Evolutionary conservation across 2,113 vertebrate genomes (phyloP), one percentile per base, ranked within the genome.

Genomic region (Caloenas nicobarica): DNA sequence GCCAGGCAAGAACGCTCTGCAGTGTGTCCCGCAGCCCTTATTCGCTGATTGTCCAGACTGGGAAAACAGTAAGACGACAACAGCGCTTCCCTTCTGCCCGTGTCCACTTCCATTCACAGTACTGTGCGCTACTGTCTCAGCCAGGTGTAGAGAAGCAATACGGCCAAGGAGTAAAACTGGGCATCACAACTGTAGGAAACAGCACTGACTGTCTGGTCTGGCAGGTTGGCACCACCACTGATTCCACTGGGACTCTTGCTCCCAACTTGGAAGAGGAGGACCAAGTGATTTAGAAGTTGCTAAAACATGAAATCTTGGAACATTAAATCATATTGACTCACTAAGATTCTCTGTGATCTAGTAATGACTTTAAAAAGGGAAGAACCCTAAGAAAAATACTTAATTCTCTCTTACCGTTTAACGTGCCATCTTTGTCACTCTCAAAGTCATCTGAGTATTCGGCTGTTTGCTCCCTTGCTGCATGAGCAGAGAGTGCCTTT

Each of bases 371-470:
- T 61, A 76, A 29, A 72, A 73, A 76, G 10, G 33, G 12, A 80
- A 77, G 24, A 79, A 89, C 15, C 88, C 0, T 2, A 40, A 7
- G 6, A 87, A 94, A 81, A 86, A 31, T 9, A 84, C 10, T 74
- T 51, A 29, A 62, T 38, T 81, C 24, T 62, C 11, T 26, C 77
- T 89, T 95, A 93, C 95, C 57, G 1, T 82, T 86, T 81, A 91
- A 94, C 80, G 31, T 50, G 96, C 97, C 97, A 86, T 97, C 98
- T 56, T 98, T 98, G 21, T 98, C 98, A 29, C 98, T 99, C 54
- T 98, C 98, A 94, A 99, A 99, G 92, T 99, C 98, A 5, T 99
- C 98, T 7, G 97, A 98, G 86, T 98, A 98, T 19, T 98, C 98
- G 66, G 93, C 96, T 64, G 82, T 95, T 69, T 97, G 95, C 81